A percentile compares a stretch with the other conserved stretches of the same genome.
These are phyloP conservation scores for Chascanopsetta lugubris DNA, from an alignment of 2,113 vertebrate species.

Conservation along the genomic window DNA sequence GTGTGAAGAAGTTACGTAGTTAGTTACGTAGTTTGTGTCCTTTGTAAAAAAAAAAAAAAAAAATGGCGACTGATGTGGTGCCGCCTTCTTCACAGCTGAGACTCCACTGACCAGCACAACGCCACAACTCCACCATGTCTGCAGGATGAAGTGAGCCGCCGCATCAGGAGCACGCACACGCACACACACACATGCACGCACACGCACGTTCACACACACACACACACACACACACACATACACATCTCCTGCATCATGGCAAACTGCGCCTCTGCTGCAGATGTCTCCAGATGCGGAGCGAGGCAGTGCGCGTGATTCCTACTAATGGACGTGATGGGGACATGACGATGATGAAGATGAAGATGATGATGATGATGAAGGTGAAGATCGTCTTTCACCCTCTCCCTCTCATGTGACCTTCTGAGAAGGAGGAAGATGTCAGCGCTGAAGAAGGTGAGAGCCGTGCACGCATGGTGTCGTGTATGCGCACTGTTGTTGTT, in stretches of 20 bases:
- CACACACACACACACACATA: neutral
- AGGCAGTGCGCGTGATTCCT: slow-evolving; percentile 31
- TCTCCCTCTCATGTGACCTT: slow-evolving; percentile 65
- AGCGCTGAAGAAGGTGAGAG: slow-evolving; percentile 70
- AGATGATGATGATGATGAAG: no score
- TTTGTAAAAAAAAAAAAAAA: slow-evolving; percentile 27
- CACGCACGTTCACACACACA: neutral
- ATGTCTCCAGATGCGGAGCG: slow-evolving; percentile 39
- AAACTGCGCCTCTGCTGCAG: slow-evolving; percentile 39
- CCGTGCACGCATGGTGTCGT: neutral
- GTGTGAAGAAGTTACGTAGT: slow-evolving; percentile 18
- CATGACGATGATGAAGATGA: neutral
- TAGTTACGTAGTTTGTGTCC: slow-evolving; percentile 6
- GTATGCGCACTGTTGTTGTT: neutral
- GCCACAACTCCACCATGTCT: slow-evolving; percentile 45
- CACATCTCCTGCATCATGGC: slow-evolving; percentile 36
- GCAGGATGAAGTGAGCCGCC: slow-evolving; percentile 49
- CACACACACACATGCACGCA: neutral
- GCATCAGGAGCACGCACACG: slow-evolving; percentile 34
- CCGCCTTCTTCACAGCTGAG: slow-evolving; percentile 45
- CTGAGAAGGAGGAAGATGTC: slow-evolving; percentile 67
- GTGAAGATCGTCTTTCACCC: slow-evolving; percentile 35
- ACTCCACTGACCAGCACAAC: no score
- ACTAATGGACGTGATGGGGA: neutral
- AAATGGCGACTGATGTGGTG: slow-evolving; percentile 69